phyloP scores from a whole-genome alignment of 30 jellyfish, hydroid and myxozoan genomes.

The Calvadosia cruxmelitensis region DNA sequence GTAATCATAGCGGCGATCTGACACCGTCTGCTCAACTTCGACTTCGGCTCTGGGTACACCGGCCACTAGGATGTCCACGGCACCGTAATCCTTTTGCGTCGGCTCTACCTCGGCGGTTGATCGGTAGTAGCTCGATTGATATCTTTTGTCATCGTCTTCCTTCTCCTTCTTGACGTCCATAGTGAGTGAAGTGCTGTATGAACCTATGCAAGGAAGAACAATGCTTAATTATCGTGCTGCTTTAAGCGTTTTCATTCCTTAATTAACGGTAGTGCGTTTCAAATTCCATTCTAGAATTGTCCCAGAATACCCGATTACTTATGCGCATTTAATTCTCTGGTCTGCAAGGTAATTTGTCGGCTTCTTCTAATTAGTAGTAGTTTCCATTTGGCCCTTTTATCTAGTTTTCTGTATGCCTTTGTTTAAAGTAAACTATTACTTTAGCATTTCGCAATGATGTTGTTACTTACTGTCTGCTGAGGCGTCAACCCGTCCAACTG shows the following conservation, averaged over 20 bases:
- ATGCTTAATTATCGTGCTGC: too few relatives aligned
- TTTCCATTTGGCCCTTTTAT: too few relatives aligned
- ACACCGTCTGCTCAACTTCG: not conserved
- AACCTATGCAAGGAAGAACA: not conserved
- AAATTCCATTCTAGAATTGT: too few relatives aligned
- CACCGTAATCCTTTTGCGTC: not conserved
- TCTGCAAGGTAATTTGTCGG: too few relatives aligned
- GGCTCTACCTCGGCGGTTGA: not conserved
- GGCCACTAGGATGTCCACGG: not conserved
- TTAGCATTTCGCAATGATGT: too few relatives aligned
- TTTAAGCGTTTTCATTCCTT: too few relatives aligned
- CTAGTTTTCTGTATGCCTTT: too few relatives aligned
- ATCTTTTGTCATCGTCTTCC: not conserved
- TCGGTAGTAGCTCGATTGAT: not conserved
- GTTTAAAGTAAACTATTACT: too few relatives aligned
- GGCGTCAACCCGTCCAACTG: constrained; percentile 8
- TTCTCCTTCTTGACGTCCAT: constrained; percentile 9
- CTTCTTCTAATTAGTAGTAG: too few relatives aligned
- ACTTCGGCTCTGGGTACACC: not conserved
- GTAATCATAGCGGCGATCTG: not conserved
- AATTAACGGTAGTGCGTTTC: too few relatives aligned
- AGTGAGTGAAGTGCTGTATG: not conserved
- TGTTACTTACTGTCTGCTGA: not conserved
- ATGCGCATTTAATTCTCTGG: too few relatives aligned
- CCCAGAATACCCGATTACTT: too few relatives aligned